Base-by-base conservation (phyloP, 2,797 vertebrate genomes). In the Tokudaia tokunoshimensis region DNA sequence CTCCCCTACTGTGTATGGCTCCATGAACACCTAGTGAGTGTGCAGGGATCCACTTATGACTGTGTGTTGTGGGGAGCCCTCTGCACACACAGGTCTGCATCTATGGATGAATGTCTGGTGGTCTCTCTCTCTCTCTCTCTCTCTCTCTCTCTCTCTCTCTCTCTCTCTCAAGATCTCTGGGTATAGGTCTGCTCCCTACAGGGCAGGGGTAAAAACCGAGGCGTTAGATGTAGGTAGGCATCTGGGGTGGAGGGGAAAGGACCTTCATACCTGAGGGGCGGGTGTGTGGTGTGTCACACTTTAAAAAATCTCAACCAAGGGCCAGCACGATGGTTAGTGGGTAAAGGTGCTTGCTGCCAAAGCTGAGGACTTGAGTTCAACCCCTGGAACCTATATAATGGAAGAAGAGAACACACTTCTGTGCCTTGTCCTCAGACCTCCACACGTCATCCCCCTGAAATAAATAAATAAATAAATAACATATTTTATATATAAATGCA, bases 21-120 rank as follows among this genome's bases (percentile, higher is more conserved):
- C 67, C 19, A 57, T 12, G 34, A 41, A 5, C 44, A 34, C 22
- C 61, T 50, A 26, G 52, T 29, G 70, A 88, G n/a, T 4, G 11
- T 5, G 4, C 17, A 67, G n/a, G 59, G 47, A 20, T 50, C 8
- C 20, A 3, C 3, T 12, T 37, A 2, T 0, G 0, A 10, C 17
- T 72, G 44, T 79, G 15, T 67, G 13, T 72, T 10, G 2, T 12
- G 8, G 41, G 31, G 76, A 74, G 22, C 50, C 70, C 7, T 50
- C n/a, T n/a, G 14, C 24, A 29, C 84, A 67, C 31, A 41, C 22
- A 82, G 61, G 26, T 31, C 31, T 5, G 2, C 8, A 34, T 55
- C 1, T 6, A 4, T 34, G n/a, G 10, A 44, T 52, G n/a, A 34
- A 7, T 61, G 75, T 20, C 11, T 6, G 31, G 15, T n/a, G 34